Base-by-base conservation (phyloP, 2,113 vertebrate genomes). In the Taxidea taxus region DNA sequence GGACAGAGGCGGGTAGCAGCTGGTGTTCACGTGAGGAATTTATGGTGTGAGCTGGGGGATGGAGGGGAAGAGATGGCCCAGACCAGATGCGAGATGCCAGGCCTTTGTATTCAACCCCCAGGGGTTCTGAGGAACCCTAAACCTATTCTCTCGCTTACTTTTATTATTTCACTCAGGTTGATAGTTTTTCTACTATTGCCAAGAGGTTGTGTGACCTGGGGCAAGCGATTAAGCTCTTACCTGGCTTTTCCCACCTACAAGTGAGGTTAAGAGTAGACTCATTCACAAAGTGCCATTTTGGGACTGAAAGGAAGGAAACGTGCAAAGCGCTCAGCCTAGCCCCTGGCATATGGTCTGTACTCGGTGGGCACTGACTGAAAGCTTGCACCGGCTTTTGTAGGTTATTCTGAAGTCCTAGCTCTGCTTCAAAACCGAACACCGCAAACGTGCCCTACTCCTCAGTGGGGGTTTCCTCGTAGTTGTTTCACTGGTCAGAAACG, bases 21-120 rank as follows among this genome's bases (percentile, higher is more conserved):
- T 25, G 23, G 0, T 31, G 51, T 25, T 34, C 1, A 0, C 0
- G 0, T 25, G 20, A 20, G 23, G 51, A 21, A 39, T 31, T 62
- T 60, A 4, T 20, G 20, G 13, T 10, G 15, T 20, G 18, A 51
- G n/a, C 37, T 92, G 72, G 31, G 1, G 6, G 0, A 27, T 25
- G 29, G 23, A 9, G 80, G 14, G 18, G 56, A 39, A 14, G 12
- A 10, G 37, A 5, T 64, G 51, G 42, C 12, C 51, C 31, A n/a
- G 3, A 21, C 20, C 14, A 34, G 66, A 44, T 29, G 64, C 9
- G 2, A 34, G 37, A 56, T 34, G 7, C 16, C 8, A 39, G 77
- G 13, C 9, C 85, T 20, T 77, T 47, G 0, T 31, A 4, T 12
- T 78, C 27, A 74, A 44, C 95, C 14, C 42, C 51, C 16, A 31